phyloP scores from a whole-genome alignment of 2,113 vertebrate species.

The Stictonetta naevosa region DNA sequence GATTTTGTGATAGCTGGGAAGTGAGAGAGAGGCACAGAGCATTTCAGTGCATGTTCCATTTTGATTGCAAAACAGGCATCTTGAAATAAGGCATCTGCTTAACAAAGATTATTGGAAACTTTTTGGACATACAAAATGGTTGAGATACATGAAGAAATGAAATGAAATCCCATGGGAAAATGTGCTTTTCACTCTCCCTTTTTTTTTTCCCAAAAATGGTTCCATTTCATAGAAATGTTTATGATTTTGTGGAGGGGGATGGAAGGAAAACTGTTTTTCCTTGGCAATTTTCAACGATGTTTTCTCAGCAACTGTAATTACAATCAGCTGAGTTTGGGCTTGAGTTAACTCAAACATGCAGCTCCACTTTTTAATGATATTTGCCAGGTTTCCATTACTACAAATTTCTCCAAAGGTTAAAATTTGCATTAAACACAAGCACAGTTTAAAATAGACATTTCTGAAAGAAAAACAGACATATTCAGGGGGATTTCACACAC shows the following conservation, averaged over 20 bases:
- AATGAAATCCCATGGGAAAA: slow-evolving; percentile 43
- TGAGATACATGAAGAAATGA: slow-evolving; percentile 19
- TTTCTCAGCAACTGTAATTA: slow-evolving; percentile 49
- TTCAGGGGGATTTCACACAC: neutral
- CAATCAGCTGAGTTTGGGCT: slow-evolving; percentile 47
- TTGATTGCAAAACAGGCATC: slow-evolving; percentile 49
- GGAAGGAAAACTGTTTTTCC: slow-evolving; percentile 21
- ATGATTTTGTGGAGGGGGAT: slow-evolving; percentile 18
- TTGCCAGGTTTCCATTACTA: slow-evolving; percentile 15
- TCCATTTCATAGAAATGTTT: slow-evolving; percentile 53
- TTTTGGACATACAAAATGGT: neutral
- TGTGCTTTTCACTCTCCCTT: slow-evolving; percentile 6
- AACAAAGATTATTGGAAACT: slow-evolving; percentile 21
- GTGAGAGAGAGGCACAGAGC: neutral
- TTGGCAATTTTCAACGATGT: slow-evolving; percentile 17
- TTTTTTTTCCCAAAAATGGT: neutral
- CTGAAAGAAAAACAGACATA: neutral
- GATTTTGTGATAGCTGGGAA: neutral
- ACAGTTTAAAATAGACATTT: neutral
- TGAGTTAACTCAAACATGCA: neutral
- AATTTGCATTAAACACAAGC: neutral
- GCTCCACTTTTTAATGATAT: neutral
- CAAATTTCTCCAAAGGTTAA: neutral
- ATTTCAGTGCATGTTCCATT: neutral
- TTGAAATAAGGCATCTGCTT: slow-evolving; percentile 2